Evolutionary conservation across 1,140 invertebrate species (phyloP).

Genomic region (Bombus superbus): DNA sequence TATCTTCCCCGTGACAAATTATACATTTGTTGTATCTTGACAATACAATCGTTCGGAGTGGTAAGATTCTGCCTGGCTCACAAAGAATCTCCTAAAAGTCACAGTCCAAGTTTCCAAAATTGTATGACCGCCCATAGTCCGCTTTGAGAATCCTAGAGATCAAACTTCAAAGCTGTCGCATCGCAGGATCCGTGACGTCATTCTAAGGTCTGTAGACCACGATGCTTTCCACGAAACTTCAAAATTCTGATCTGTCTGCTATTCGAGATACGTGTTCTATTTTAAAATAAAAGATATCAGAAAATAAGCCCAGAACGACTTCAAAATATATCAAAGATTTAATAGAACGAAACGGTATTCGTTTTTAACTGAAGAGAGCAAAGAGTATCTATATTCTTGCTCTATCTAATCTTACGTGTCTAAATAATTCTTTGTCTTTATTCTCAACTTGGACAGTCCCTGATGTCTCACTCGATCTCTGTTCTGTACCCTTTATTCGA

Average conservation of each 20-base stretch:
- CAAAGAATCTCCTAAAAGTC: background rate
- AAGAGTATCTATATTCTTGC: too few relatives aligned
- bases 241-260: too few relatives aligned
- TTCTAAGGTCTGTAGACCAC: too few relatives aligned
- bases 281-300: background rate
- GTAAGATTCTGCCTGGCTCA: background rate
- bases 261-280: background rate
- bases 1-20: too few relatives aligned
- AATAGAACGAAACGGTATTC: background rate
- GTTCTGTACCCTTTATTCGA: background rate
- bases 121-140: background rate
- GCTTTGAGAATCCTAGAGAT: background rate
- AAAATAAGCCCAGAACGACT: background rate
- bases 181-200: too few relatives aligned
- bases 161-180: too few relatives aligned
- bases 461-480: background rate
- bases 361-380: too few relatives aligned
- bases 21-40: too few relatives aligned
- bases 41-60: too few relatives aligned
- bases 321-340: background rate
- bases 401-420: too few relatives aligned
- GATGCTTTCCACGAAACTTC: too few relatives aligned
- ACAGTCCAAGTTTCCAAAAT: background rate
- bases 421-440: background rate
- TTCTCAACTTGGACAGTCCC: background rate